Evolutionary conservation across 2,888 invertebrate genomes (phyloP), one percentile per base, ranked within the genome.

Genomic region (Pristionchus mayeri): DNA sequence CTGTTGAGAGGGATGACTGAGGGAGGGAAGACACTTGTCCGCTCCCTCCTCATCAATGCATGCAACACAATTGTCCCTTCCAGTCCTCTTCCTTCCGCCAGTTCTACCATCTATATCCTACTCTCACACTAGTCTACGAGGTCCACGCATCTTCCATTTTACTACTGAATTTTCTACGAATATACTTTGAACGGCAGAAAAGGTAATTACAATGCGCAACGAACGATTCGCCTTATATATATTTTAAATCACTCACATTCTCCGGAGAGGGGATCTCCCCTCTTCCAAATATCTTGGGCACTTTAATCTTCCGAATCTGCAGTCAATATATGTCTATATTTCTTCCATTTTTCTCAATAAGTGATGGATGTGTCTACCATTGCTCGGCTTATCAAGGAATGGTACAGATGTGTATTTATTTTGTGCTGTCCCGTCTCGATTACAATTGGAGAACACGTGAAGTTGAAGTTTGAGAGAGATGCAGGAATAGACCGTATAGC

Each of bases 61-160:
- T 75, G 75, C 75, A 75, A 75, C 75, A 75, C 75, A 75, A 75
- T 75, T 75, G 75, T 75, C 40, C 40, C 40, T 44, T 40, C 37
- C 40, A 37, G 30, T 75, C 44, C n/a, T 40, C 40, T n/a, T 75
- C 37, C 75, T 44, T 75, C 40, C 40, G 7, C 16, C 30, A 75
- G 75, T 63, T 63, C 63, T 63, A 63, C 30, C 34, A 34, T 63
- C 63, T 27, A 27, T 63, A 27, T 63, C 63, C 34, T 18, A 63
- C n/a, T n/a, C n/a, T n/a, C n/a, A n/a, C n/a, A n/a, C n/a, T n/a
- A n/a, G n/a, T n/a, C n/a, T n/a, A n/a, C n/a, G n/a, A n/a, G n/a
- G n/a, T n/a, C n/a, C n/a, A n/a, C n/a, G n/a, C n/a, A n/a, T n/a
- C n/a, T n/a, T n/a, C n/a, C n/a, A n/a, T n/a, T n/a, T n/a, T n/a